Percentiles rank a stretch among this genome's conserved stretches.
phyloP scores from a whole-genome alignment of 2,888 invertebrate species.

The Leptodirus hochenwartii region DNA sequence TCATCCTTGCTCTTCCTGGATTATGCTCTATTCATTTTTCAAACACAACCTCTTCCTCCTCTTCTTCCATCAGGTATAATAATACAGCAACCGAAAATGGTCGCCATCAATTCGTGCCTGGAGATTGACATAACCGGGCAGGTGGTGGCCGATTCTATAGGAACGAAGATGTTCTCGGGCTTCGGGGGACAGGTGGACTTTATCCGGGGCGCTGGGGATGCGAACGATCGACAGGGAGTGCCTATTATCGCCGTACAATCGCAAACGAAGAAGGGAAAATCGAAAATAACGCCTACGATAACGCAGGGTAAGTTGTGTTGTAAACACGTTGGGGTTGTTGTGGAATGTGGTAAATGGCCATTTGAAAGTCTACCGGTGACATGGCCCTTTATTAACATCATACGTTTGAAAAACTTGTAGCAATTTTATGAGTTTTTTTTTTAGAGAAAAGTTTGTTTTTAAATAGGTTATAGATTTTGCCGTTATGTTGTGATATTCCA shows the following conservation, averaged over 20 bases:
- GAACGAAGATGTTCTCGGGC: slow-evolving; percentile 59
- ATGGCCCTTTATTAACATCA: too few relatives aligned
- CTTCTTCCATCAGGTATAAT: slow-evolving; percentile 50
- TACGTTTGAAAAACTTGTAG: too few relatives aligned
- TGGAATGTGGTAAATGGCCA: too few relatives aligned
- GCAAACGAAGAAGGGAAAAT: slow-evolving; percentile 54
- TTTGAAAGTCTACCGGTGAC: too few relatives aligned
- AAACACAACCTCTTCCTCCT: too few relatives aligned
- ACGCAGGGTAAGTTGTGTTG: slow-evolving; percentile 54
- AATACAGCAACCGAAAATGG: slow-evolving; percentile 74
- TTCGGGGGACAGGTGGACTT: slow-evolving; percentile 93
- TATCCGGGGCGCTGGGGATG: slow-evolving; percentile 75
- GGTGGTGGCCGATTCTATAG: slow-evolving; percentile 85
- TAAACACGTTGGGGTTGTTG: too few relatives aligned
- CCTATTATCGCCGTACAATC: slow-evolving; percentile 86
- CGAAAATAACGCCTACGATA: slow-evolving; percentile 68
- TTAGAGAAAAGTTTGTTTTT: too few relatives aligned
- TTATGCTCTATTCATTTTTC: too few relatives aligned
- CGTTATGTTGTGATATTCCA: too few relatives aligned
- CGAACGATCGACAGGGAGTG: slow-evolving; percentile 70
- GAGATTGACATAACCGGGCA: slow-evolving; percentile 92
- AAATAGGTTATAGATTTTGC: too few relatives aligned
- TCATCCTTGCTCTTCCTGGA: too few relatives aligned
- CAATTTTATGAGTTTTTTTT: too few relatives aligned
- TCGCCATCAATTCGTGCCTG: slow-evolving; percentile 92